These are phyloP conservation scores for Nephrotoma flavescens DNA, from an alignment of 2,888 invertebrate genomes.

Conservation along the genomic window DNA sequence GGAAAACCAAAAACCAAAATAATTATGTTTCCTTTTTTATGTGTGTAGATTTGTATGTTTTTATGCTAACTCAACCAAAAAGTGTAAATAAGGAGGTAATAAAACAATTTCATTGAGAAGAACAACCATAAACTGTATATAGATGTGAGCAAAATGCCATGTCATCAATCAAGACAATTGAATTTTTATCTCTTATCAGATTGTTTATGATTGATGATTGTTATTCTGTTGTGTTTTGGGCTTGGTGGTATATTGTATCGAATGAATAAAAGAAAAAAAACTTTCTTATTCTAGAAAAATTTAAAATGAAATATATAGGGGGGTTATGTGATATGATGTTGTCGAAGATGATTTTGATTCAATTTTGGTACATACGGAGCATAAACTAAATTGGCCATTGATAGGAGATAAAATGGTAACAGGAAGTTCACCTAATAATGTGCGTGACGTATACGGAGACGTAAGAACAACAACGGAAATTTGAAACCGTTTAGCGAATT, in stretches of 20 bases:
- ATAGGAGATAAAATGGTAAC: not conserved
- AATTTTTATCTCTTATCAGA: slow-evolving; percentile 6
- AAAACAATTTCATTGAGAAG: not conserved
- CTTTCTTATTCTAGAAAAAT: not conserved
- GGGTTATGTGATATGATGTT: not conserved
- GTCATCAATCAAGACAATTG: slow-evolving; percentile 7
- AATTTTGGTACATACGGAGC: not conserved
- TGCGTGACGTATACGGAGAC: too few relatives aligned
- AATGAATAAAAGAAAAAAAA: not conserved
- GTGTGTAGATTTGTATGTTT: not conserved
- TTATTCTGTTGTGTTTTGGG: not conserved
- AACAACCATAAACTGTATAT: not conserved
- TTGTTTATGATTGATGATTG: slow-evolving; percentile 7
- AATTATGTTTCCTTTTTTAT: not conserved
- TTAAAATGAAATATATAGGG: not conserved
- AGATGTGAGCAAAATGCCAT: not conserved
- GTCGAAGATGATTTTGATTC: not conserved
- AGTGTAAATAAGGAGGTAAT: not conserved
- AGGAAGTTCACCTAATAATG: not conserved
- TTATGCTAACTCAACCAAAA: not conserved
- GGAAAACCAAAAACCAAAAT: not conserved
- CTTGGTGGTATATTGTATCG: not conserved
- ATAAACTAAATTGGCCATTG: not conserved
- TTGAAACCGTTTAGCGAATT: too few relatives aligned
- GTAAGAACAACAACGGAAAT: too few relatives aligned